Base-by-base conservation (phyloP, 2,797 vertebrate genomes). In the Lerista edwardsae region DNA sequence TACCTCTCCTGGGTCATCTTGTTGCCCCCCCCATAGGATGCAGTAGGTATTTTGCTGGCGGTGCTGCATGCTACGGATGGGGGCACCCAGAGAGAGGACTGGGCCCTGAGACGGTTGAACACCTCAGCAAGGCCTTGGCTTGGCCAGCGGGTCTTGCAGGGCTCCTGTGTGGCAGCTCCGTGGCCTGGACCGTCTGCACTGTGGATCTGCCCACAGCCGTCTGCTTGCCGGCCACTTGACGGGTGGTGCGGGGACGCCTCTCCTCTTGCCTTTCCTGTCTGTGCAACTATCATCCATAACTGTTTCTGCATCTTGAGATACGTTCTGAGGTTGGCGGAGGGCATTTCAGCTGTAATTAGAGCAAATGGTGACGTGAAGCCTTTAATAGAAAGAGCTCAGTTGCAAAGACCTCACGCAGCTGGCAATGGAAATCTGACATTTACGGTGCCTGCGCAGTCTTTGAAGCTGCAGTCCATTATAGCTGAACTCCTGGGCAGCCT, bases 291-390 rank as follows among this genome's bases (percentile, higher is more conserved):
- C 65, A 72, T 79, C 84, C 77, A 62, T 75, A 85, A 74, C 41
- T 21, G 62, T 83, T 89, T 83, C 47, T 41, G 47, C 47, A 34
- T 72, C 64, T 80, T 64, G 0, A 3, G 83, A 75, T 82, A 10
- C 85, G 81, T 86, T 90, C 86, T 34, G 74, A 85, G 85, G 79
- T 14, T 0, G 82, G 89, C 86, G 89, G 85, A 83, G 29, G 29
- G 19, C 59, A 82, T 94, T 93, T 94, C 90, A 89, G 36, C 85
- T 84, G 87, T 86, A 94, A 94, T 94, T 94, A 93, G 57, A 90
- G 86, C 77, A 89, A 90, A 86, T 68, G 84, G 77, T 91, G 80
- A 91, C 4, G 1, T 39, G 7, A 6, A 89, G 44, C 83, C 82
- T 79, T n/a, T 87, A 87, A 86, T 51, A 86, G 85, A 91, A 92